Conservation (phyloP, 2,113 vertebrate genomes). For the Myotis lucifugus region DNA sequence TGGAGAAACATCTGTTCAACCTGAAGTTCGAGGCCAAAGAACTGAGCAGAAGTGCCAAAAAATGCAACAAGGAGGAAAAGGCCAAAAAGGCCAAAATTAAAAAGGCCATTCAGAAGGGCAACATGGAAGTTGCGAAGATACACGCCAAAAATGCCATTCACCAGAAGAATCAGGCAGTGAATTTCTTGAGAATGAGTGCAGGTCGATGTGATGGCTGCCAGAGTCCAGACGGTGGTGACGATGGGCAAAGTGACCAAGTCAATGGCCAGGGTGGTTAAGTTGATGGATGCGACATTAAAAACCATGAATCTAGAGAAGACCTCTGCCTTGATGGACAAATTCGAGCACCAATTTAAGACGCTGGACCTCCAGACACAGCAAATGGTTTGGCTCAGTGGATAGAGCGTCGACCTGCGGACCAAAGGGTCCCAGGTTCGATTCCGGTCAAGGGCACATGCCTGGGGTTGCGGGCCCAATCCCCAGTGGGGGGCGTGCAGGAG, state of each 20-base stretch:
- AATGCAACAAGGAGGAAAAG: constrained; percentile 80
- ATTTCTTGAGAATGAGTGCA: constrained; percentile 97
- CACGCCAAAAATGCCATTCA: constrained; percentile 98
- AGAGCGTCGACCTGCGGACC: constrained; percentile 86
- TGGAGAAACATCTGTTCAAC: constrained; percentile 80
- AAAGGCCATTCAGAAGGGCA: constrained; percentile 98
- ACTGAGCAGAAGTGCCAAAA: constrained; percentile 75
- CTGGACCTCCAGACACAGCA: constrained; percentile 98
- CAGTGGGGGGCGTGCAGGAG: not conserved
- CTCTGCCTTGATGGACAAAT: constrained; percentile 96
- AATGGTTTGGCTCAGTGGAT: constrained; percentile 81
- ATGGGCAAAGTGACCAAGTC: constrained; percentile 99
- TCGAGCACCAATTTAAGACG: constrained; percentile 98
- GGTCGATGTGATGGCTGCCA: constrained; percentile 95
- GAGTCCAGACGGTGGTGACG: constrained; percentile 96
- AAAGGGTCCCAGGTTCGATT: constrained; percentile 48
- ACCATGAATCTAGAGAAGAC: constrained; percentile 99
- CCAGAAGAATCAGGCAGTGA: constrained; percentile 98
- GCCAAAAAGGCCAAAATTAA: constrained; percentile 80
- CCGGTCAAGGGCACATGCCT: no score
- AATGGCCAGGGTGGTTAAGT: constrained; percentile 97
- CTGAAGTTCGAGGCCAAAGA: constrained; percentile 80
- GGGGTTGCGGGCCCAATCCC: no score
- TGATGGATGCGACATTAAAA: constrained; percentile 95
- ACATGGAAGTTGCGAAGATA: constrained; percentile 96